phyloP scores from a whole-genome alignment of 1,140 invertebrate genomes.

The Drosophila nannoptera region DNA sequence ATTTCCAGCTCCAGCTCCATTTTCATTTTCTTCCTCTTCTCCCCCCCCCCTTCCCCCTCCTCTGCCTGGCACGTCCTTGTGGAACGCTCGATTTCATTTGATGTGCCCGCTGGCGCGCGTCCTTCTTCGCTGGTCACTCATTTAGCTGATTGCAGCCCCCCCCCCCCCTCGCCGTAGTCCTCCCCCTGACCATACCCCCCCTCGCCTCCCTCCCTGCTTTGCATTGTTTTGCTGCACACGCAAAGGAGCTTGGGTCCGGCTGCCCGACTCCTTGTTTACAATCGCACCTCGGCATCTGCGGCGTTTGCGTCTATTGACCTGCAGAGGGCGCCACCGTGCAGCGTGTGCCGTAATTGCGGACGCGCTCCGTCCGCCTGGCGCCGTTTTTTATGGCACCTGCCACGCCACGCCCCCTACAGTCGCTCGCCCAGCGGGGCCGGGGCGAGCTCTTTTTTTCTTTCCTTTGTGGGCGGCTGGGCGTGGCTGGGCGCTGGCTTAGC shows the following conservation, averaged over 20 bases:
- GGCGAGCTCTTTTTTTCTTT: too few species aligned
- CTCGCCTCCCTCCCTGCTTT: neutral
- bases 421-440: too few species aligned
- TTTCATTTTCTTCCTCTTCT: slow-evolving; percentile 1
- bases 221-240: slow-evolving; percentile 29
- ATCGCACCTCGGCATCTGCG: slow-evolving; percentile 64
- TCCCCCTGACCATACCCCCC: neutral
- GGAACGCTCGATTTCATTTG: slow-evolving; percentile 71
- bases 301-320: slow-evolving; percentile 52
- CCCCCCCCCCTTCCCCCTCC: neutral
- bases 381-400: slow-evolving; percentile 70
- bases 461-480: too few species aligned
- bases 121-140: slow-evolving; percentile 49
- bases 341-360: slow-evolving; percentile 69
- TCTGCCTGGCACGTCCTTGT: slow-evolving; percentile 11
- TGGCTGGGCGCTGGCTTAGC: too few species aligned
- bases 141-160: slow-evolving; percentile 60
- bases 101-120: slow-evolving; percentile 60
- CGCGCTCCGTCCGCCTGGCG: slow-evolving; percentile 61
- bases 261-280: slow-evolving; percentile 50
- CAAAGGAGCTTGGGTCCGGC: slow-evolving; percentile 7
- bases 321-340: slow-evolving; percentile 51
- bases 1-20: slow-evolving; percentile 21
- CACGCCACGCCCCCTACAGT: neutral
- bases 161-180: too few species aligned